A percentile compares a stretch with the other conserved stretches of the same genome.
These are phyloP conservation scores for Craniophora ligustri DNA, from an alignment of 2,888 invertebrate genomes.

Conservation along the genomic window DNA sequence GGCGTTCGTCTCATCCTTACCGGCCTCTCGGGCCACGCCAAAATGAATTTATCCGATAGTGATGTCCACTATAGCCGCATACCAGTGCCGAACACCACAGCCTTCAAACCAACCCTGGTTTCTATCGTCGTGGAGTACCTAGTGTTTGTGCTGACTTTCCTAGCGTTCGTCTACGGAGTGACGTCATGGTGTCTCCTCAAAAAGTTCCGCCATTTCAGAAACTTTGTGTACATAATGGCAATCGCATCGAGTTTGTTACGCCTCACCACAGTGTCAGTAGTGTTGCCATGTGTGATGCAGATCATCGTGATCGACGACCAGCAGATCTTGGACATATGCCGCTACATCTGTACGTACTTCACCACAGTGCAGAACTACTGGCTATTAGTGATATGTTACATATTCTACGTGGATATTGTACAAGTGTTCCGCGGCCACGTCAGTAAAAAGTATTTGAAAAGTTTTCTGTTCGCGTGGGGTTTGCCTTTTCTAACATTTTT, in stretches of 20 bases:
- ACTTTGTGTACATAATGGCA: constrained; percentile 18
- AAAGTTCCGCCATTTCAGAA: constrained; percentile 31
- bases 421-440: constrained; percentile 36
- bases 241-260: constrained; percentile 22
- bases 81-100: constrained; percentile 26
- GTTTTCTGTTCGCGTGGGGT: constrained; percentile 37
- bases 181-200: constrained; percentile 26
- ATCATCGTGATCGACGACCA: constrained; percentile 26
- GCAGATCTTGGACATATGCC: constrained; percentile 31
- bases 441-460: constrained; percentile 28
- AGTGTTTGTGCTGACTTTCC: constrained; percentile 6
- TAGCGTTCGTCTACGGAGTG: constrained; percentile 19
- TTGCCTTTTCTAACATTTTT: constrained; percentile 30
- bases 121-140: constrained; percentile 27
- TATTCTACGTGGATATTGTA: constrained; percentile 41
- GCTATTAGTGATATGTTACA: constrained; percentile 40
- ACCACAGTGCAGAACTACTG: constrained; percentile 37
- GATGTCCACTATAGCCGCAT: constrained; percentile 40
- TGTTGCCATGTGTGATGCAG: constrained; percentile 30
- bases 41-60: constrained; percentile 19
- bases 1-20: neutral
- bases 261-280: constrained; percentile 20
- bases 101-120: constrained; percentile 28
- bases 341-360: constrained; percentile 37
- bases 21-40: constrained; percentile 1